Percentiles rank a stretch among this genome's conserved stretches.
Conservation (phyloP, 2,113 vertebrate genomes). For the Orcinus orca region DNA sequence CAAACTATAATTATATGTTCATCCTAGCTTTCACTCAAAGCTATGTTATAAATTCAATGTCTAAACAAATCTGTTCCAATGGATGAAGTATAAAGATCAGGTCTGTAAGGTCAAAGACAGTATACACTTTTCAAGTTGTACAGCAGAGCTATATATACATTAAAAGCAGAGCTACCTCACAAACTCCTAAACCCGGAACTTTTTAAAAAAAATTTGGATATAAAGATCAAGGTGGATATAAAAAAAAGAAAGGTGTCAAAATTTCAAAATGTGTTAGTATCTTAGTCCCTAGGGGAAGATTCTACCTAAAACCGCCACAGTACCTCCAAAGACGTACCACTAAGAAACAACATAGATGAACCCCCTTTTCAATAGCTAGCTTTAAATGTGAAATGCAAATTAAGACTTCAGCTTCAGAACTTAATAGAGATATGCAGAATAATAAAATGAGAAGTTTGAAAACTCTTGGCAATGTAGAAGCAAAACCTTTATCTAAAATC, state of each 20-base stretch:
- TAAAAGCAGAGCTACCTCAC: conserved; percentile 10
- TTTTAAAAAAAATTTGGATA: not conserved
- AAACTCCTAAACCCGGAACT: not conserved
- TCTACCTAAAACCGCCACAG: conserved; percentile 16
- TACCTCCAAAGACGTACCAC: not conserved
- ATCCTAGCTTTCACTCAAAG: not conserved
- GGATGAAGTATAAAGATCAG: conserved; percentile 46
- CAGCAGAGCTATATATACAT: not conserved
- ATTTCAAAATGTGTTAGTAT: not conserved
- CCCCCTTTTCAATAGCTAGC: not conserved
- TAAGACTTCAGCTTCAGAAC: conserved; percentile 61
- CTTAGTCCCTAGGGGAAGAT: not conserved
- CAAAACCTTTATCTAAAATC: conserved; percentile 41
- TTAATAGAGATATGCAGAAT: conserved; percentile 4
- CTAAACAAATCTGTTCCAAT: conserved; percentile 35
- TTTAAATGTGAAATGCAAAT: conserved; percentile 60
- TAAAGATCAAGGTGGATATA: not conserved
- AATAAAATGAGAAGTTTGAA: conserved; percentile 40
- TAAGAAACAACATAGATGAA: not conserved
- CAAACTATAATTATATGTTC: conserved; percentile 16
- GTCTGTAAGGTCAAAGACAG: not conserved
- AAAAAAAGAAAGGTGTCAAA: not conserved
- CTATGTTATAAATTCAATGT: conserved; percentile 16
- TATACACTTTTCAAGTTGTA: not conserved
- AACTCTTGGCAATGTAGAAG: conserved; percentile 44